Evolutionary conservation across 1,140 invertebrate genomes (phyloP).

Genomic region (Philopotamus ludificatus): DNA sequence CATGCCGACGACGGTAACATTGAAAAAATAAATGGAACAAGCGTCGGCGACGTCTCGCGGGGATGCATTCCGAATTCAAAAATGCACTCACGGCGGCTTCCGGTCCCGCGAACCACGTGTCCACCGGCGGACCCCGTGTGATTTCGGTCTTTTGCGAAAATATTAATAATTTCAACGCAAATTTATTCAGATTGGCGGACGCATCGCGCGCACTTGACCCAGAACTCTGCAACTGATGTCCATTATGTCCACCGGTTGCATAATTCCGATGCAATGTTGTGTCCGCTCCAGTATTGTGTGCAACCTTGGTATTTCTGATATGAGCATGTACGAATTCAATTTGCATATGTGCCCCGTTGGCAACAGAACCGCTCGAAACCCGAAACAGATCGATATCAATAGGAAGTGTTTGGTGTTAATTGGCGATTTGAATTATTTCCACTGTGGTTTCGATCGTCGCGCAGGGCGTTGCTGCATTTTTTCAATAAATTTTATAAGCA

Average conservation of each 20-base stretch:
- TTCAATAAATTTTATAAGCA: too few species aligned
- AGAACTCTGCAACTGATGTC: background rate
- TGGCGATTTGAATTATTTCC: too few species aligned
- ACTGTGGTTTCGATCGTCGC: too few species aligned
- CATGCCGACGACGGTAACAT: background rate
- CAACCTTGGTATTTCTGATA: constrained; percentile 22
- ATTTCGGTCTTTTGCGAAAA: too few species aligned
- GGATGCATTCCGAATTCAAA: too few species aligned
- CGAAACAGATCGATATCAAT: background rate
- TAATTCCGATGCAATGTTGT: background rate
- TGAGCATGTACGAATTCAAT: constrained; percentile 16
- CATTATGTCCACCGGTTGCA: background rate
- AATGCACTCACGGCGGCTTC: too few species aligned
- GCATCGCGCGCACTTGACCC: background rate
- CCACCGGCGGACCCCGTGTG: too few species aligned
- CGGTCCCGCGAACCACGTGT: too few species aligned
- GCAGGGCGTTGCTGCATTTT: too few species aligned
- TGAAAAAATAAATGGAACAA: background rate
- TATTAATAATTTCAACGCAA: too few species aligned
- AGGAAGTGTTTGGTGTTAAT: constrained; percentile 11
- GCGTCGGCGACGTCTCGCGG: too few species aligned
- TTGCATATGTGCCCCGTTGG: constrained; percentile 10
- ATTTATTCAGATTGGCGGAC: background rate
- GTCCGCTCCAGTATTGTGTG: background rate
- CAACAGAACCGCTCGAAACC: background rate